Evolutionary conservation across 2,113 vertebrate species (phyloP).

Genomic region (Colinus virginianus): DNA sequence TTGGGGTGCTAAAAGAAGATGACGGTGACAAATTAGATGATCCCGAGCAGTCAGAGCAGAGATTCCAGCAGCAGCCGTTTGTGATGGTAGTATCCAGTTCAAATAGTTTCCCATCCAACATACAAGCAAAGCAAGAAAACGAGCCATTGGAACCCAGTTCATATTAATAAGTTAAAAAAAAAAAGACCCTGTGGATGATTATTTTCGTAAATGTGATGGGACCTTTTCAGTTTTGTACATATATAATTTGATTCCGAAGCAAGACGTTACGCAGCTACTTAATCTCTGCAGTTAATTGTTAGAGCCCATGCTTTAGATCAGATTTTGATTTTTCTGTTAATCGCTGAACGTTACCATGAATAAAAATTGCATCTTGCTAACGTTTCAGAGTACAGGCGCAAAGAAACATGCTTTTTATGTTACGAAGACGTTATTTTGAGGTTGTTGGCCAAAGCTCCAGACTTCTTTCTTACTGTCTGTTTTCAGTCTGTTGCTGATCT

Average conservation of each 20-base stretch:
- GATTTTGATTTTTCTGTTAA: slow-evolving; percentile 73
- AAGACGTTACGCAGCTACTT: slow-evolving; percentile 67
- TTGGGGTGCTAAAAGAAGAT: slow-evolving; percentile 38
- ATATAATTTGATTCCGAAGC: slow-evolving; percentile 70
- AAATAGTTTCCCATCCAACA: slow-evolving; percentile 69
- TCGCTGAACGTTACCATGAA: slow-evolving; percentile 57
- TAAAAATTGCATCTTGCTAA: slow-evolving; percentile 50
- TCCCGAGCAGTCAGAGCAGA: slow-evolving; percentile 60
- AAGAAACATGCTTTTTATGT: slow-evolving; percentile 76
- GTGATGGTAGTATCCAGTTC: slow-evolving; percentile 83
- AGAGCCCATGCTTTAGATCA: slow-evolving; percentile 72
- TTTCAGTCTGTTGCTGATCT: slow-evolving; percentile 61
- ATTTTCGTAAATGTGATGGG: slow-evolving; percentile 75
- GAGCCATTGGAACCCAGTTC: slow-evolving; percentile 76
- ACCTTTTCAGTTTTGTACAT: slow-evolving; percentile 71
- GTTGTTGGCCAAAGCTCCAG: slow-evolving; percentile 72
- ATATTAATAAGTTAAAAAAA: slow-evolving; percentile 52
- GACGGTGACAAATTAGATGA: slow-evolving; percentile 57
- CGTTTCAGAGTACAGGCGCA: slow-evolving; percentile 76
- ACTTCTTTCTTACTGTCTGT: slow-evolving; percentile 53
- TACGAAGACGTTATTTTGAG: slow-evolving; percentile 72
- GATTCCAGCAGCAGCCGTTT: slow-evolving; percentile 78
- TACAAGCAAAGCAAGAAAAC: slow-evolving; percentile 77
- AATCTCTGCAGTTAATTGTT: slow-evolving; percentile 73
- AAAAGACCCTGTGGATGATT: slow-evolving; percentile 65